phyloP scores from a whole-genome alignment of 2,113 vertebrate genomes.

The Poecile atricapillus region DNA sequence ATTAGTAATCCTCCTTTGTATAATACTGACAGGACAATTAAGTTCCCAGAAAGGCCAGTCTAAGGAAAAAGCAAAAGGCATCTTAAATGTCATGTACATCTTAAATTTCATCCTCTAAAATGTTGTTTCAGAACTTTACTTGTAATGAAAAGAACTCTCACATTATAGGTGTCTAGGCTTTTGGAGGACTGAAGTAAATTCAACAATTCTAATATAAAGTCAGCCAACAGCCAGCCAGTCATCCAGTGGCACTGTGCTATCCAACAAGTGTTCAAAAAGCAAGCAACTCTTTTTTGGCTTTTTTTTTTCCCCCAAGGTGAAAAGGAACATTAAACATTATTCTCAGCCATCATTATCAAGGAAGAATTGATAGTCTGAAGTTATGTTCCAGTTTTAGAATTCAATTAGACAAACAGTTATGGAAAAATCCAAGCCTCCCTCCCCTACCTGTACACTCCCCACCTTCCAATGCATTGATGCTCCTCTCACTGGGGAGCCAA shows the following conservation, averaged over 20 bases:
- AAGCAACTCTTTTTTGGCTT: not conserved
- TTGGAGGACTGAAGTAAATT: not conserved
- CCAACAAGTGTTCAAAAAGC: not conserved
- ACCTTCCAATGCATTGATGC: not conserved
- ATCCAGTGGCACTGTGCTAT: not conserved
- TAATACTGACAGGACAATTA: slow-evolving; percentile 91
- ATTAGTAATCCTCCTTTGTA: slow-evolving; percentile 95
- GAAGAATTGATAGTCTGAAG: not conserved
- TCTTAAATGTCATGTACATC: not conserved
- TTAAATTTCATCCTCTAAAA: not conserved
- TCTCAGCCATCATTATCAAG: not conserved
- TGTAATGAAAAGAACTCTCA: not conserved
- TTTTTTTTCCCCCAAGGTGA: not conserved
- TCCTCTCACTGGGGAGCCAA: not conserved
- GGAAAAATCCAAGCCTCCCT: not conserved
- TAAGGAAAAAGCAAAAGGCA: not conserved
- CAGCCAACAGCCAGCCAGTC: not conserved
- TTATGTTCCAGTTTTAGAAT: not conserved
- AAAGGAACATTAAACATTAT: not conserved
- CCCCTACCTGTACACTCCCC: rapidly evolving
- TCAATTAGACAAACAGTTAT: not conserved
- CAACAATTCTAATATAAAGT: not conserved
- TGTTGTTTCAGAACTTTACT: not conserved
- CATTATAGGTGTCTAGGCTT: not conserved
- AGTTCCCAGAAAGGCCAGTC: slow-evolving; percentile 89